Evolutionary conservation across 2,888 invertebrate species (phyloP).

Genomic region (Polia nebulosa): DNA sequence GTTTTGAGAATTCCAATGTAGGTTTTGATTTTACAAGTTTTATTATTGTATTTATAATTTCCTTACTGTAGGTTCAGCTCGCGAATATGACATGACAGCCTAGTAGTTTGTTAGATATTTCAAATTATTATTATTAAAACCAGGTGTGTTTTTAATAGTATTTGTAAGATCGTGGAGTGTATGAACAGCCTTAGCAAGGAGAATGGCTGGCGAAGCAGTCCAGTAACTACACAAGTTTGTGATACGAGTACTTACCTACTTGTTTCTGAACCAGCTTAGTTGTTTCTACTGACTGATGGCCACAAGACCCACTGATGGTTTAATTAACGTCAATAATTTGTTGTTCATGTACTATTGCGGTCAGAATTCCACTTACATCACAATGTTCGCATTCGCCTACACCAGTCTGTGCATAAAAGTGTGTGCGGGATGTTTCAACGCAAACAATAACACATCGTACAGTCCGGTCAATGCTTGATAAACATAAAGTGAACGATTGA

Average conservation of each 20-base stretch:
- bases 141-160: neutral
- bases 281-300: neutral
- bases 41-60: neutral
- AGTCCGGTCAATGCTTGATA: neutral
- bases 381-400: neutral
- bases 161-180: neutral
- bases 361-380: no score
- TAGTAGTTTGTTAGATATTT: neutral
- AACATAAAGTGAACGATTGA: no score
- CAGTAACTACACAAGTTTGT: neutral
- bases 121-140: neutral
- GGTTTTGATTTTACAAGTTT: neutral
- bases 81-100: no score
- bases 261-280: neutral
- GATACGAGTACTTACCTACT: constrained; percentile 16
- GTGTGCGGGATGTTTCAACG: neutral
- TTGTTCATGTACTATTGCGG: neutral
- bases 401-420: neutral
- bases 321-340: neutral
- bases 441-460: neutral
- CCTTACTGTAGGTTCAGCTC: neutral
- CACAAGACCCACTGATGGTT: no score
- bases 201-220: neutral
- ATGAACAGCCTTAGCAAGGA: neutral
- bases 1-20: neutral